Base-by-base conservation (phyloP, 1,140 invertebrate genomes). In the Dinothrombium tinctorium region DNA sequence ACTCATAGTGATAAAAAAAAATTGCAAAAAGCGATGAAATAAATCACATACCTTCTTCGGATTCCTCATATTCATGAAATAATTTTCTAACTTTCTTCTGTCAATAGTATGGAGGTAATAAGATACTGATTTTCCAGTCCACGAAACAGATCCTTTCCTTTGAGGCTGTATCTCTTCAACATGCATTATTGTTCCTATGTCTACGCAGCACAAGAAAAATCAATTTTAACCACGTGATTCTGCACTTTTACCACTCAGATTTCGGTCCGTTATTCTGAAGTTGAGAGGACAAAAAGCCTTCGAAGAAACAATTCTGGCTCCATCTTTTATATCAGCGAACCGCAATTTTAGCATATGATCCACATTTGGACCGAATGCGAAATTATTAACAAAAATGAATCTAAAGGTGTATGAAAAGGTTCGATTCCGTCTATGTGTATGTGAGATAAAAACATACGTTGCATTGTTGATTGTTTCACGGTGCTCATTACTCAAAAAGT, bases 151-250 rank as follows among this genome's bases (percentile, higher is more conserved):
- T 48, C 86, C 87, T 55, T 76, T 74, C 54, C 75, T 73, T 37
- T 92, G 59, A 6, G 89, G 86, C 44, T 82, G 76, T 71, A 95
- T 77, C 62, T 92, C 84, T 33, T 78, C 80, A 7, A 96, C 86
- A 56, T 92, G 82, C 82, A 96, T 92, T 53, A 96, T 96, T 29
- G 87, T 90, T 41, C 87, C 89, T 56, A 95, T 94, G 66, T 96
- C 89, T 70, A 69, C 63, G 37, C 37, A 39, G 17, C 26, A 26
- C 20, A 29, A 15, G 15, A 29, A n/a, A 4, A 29, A 2, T 29
- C 11, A 29, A 29, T 29, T n/a, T 29, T n/a, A 11, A 29, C 11
- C 28, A 29, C 28, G 15, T 29, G 28, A 29, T 29, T 29, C 28
- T 29, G 28, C 15, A 15, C 15, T 29, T 37, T 31, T 63, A 75